Conservation (phyloP, 1,140 invertebrate genomes). For the Ooceraea biroi region DNA sequence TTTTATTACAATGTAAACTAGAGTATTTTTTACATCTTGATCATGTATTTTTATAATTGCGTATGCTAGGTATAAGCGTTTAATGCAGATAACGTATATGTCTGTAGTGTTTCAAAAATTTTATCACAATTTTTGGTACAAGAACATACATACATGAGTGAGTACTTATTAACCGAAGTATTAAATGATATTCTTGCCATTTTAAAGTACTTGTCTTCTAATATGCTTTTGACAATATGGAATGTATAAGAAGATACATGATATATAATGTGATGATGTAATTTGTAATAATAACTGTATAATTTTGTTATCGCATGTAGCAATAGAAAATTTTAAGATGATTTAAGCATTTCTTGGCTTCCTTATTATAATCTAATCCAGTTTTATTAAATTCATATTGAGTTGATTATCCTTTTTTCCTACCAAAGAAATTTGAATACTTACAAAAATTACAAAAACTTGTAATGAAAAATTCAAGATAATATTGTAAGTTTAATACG, state of each 20-base stretch:
- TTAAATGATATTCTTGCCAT: slow-evolving; percentile 40
- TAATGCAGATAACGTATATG: not conserved
- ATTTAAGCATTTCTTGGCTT: slow-evolving; percentile 17
- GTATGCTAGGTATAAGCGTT: slow-evolving; percentile 12
- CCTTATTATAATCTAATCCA: not conserved
- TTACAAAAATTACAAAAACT: not conserved
- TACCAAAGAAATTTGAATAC: not conserved
- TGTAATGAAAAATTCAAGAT: not conserved
- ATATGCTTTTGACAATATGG: slow-evolving; percentile 11
- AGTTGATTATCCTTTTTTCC: not conserved
- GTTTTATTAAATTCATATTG: slow-evolving; percentile 6
- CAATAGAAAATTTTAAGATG: slow-evolving; percentile 17
- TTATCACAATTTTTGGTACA: not conserved
- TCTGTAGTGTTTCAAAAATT: not conserved
- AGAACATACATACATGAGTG: slow-evolving; percentile 3
- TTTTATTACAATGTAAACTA: slow-evolving; percentile 36
- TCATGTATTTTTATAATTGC: slow-evolving; percentile 60
- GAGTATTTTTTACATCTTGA: slow-evolving; percentile 39
- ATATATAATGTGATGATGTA: slow-evolving; percentile 18
- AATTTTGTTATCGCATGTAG: slow-evolving; percentile 29
- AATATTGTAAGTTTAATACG: no score
- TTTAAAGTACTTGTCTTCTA: slow-evolving; percentile 26
- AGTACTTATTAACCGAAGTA: slow-evolving; percentile 27
- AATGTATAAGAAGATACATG: not conserved
- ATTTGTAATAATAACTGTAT: slow-evolving; percentile 20